Base-by-base conservation (phyloP, 2,888 invertebrate species). In the Amphipoea oculea region DNA sequence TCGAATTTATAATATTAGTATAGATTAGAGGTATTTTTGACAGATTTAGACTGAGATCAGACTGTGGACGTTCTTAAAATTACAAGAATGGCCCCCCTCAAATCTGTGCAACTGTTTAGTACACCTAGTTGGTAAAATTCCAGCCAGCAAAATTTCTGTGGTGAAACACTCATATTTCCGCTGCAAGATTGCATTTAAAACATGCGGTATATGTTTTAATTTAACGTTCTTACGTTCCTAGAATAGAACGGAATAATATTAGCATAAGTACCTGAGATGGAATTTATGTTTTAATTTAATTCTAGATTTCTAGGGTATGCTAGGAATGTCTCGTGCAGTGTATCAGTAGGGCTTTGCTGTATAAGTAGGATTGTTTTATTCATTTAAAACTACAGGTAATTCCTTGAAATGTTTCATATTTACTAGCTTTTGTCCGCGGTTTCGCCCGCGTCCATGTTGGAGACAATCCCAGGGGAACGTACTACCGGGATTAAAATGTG, bases 161-260 rank as follows among this genome's bases (percentile, higher is more conserved):
- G 36, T 65, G 51, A 29, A 42, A 69, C 54, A 62, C 17, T 69
- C 69, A 66, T 84, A 70, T 66, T 73, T 73, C 84, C n/a, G 14
- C 29, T 40, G 23, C 79, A 69, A 84, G 78, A 57, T 83, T 72
- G 72, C 84, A 72, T 72, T 69, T 83, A 65, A 81, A 81, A 76
- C 57, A 82, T 76, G 77, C 69, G 69, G 65, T 60, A 54, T 54
- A 82, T 29, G 60, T 81, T 81, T 83, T 83, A 83, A 81, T 77
- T 83, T 83, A 69, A 29, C 62, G 54, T 42, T 81, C 20, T 20
- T 36, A 57, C 48, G 45, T 63, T 78, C n/a, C 57, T 20, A 63
- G 71, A 82, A 79, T 73, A 78, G 65, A 60, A 69, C 2, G 42
- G 79, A 36, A 84, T 84, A 78, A 70, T 77, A 81, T 83, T 83